A percentile compares a stretch with the other conserved stretches of the same genome.
Evolutionary conservation across 1,140 invertebrate species (phyloP).

Genomic region (Monomorium pharaonis): DNA sequence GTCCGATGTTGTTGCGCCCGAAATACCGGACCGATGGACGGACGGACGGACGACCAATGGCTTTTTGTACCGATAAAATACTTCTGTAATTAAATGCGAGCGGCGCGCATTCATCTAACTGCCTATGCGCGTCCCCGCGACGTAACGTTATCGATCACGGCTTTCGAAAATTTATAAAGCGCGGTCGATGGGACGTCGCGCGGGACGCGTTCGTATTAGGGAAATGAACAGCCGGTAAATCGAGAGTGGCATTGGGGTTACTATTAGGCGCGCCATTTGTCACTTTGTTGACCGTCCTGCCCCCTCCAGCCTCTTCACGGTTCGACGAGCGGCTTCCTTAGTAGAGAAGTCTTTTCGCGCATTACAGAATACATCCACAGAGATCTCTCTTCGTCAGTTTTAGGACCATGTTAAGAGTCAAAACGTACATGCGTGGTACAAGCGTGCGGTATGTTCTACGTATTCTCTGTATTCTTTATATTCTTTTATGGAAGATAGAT

Average conservation of each 20-base stretch:
- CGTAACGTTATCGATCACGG: constrained; percentile 66
- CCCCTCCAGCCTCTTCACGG: not conserved
- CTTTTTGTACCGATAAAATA: constrained; percentile 84
- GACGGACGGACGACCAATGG: constrained; percentile 78
- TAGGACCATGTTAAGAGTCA: not conserved
- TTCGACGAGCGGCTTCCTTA: no score
- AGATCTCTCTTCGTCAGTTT: not conserved
- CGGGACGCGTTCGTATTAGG: constrained; percentile 5
- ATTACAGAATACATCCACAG: not conserved
- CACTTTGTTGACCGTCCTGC: not conserved
- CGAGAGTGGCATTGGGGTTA: constrained; percentile 27
- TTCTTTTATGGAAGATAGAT: constrained; percentile 26
- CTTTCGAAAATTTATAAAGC: constrained; percentile 66
- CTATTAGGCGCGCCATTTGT: not conserved
- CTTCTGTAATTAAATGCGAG: constrained; percentile 84
- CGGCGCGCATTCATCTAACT: constrained; percentile 80
- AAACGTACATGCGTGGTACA: not conserved
- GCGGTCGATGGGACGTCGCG: constrained; percentile 31
- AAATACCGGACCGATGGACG: constrained; percentile 76
- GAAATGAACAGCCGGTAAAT: constrained; percentile 47
- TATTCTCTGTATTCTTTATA: no score
- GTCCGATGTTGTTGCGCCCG: constrained; percentile 66
- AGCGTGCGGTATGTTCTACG: not conserved
- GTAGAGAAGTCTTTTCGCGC: not conserved
- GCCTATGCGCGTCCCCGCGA: constrained; percentile 71